Conservation (phyloP, 2,888 invertebrate species). For the Nemotelus nigrinus region DNA sequence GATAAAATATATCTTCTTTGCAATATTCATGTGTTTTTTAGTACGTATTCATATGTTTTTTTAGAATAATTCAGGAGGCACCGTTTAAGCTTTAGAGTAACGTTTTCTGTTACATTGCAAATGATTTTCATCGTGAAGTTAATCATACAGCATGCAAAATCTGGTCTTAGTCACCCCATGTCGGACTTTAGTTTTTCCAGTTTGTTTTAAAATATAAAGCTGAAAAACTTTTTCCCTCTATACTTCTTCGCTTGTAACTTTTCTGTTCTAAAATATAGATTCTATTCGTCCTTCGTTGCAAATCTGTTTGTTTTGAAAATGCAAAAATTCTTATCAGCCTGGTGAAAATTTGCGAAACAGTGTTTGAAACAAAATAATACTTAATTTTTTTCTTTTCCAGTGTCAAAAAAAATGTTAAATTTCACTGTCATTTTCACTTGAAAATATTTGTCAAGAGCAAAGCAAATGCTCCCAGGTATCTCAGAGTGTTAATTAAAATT, state of each 20-base stretch:
- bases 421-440: constrained; percentile 17
- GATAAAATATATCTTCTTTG: constrained; percentile 1
- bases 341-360: constrained; percentile 31
- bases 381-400: no score
- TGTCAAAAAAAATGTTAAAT: no score
- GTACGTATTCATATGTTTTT: constrained; percentile 3
- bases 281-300: constrained; percentile 23
- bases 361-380: background rate
- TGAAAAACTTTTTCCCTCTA: constrained; percentile 19
- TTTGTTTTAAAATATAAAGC: constrained; percentile 24
- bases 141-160: constrained; percentile 23
- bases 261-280: constrained; percentile 16
- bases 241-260: constrained; percentile 7
- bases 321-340: constrained; percentile 20
- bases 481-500: background rate
- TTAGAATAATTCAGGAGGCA: constrained; percentile 12
- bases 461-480: background rate
- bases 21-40: constrained; percentile 1
- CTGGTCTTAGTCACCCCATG: constrained; percentile 24
- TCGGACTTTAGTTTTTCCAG: constrained; percentile 18
- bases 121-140: background rate
- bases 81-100: background rate
- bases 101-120: background rate
- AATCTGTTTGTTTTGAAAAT: constrained; percentile 16
- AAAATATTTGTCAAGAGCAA: constrained; percentile 8